These are phyloP conservation scores for Monodelphis domestica DNA, from an alignment of 2,797 vertebrate species.

Conservation along the genomic window DNA sequence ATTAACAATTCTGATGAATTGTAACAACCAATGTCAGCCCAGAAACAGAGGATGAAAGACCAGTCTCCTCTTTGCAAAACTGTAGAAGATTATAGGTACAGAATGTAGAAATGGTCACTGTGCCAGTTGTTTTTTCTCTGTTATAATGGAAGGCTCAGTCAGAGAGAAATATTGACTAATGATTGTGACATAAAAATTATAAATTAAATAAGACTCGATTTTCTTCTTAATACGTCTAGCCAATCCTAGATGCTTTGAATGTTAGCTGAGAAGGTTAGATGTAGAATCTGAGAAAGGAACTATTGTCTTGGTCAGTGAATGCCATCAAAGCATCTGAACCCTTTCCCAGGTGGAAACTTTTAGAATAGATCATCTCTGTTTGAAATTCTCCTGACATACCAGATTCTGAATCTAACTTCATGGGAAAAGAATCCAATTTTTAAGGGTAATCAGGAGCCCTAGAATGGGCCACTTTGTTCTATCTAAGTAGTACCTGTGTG, in stretches of 20 bases:
- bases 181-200: neutral
- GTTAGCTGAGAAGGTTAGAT: neutral
- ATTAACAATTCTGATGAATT: neutral
- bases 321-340: neutral
- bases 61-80: neutral
- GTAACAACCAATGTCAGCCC: neutral
- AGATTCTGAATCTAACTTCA: constrained; percentile 22
- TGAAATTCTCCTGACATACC: neutral
- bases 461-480: constrained; percentile 23
- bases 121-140: neutral
- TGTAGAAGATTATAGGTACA: neutral
- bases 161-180: neutral
- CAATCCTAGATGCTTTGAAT: neutral
- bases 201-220: neutral
- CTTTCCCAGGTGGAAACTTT: neutral
- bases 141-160: neutral
- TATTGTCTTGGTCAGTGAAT: neutral
- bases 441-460: constrained; percentile 24
- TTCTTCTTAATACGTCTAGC: neutral
- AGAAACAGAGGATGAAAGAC: neutral
- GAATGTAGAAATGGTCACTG: neutral
- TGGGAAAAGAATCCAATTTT: neutral
- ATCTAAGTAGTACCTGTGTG: neutral
- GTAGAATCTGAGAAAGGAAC: neutral
- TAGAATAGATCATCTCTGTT: neutral